Evolutionary conservation across 2,888 invertebrate species (phyloP).

Genomic region (Apamea epomidion): DNA sequence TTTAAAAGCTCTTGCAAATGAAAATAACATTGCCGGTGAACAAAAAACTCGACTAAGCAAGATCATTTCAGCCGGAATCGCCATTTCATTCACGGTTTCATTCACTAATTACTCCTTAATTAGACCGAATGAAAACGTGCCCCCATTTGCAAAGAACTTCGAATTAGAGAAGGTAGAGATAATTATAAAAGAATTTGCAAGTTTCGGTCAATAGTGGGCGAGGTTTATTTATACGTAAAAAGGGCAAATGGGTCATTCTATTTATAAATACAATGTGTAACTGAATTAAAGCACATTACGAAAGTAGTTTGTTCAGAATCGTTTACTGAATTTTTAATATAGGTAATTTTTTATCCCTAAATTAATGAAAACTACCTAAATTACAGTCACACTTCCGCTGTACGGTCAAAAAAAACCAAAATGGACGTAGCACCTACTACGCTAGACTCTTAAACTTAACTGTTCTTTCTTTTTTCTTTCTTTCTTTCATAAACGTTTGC

Average conservation of each 20-base stretch:
- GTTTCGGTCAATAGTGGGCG: neutral
- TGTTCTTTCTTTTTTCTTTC: too few relatives aligned
- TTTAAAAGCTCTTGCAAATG: neutral
- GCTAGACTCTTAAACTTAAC: too few relatives aligned
- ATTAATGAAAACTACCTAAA: too few relatives aligned
- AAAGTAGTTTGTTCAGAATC: too few relatives aligned
- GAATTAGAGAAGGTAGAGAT: neutral
- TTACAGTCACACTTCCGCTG: too few relatives aligned
- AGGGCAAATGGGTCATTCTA: neutral
- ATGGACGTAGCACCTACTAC: too few relatives aligned
- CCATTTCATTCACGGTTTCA: constrained; percentile 38
- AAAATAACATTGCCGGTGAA: neutral
- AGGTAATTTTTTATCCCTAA: too few relatives aligned
- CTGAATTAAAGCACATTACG: too few relatives aligned
- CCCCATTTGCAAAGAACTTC: constrained; percentile 13
- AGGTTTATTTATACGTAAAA: constrained; percentile 2
- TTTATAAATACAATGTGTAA: neutral
- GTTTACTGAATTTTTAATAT: too few relatives aligned
- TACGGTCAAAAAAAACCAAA: too few relatives aligned
- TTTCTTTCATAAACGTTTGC: too few relatives aligned
- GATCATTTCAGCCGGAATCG: constrained; percentile 2
- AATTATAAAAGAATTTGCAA: constrained; percentile 24
- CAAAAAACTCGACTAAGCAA: neutral
- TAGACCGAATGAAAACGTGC: constrained; percentile 31
- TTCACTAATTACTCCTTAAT: constrained; percentile 42